These are phyloP conservation scores for Trachurus trachurus DNA, from an alignment of 2,797 vertebrate genomes.

Conservation along the genomic window DNA sequence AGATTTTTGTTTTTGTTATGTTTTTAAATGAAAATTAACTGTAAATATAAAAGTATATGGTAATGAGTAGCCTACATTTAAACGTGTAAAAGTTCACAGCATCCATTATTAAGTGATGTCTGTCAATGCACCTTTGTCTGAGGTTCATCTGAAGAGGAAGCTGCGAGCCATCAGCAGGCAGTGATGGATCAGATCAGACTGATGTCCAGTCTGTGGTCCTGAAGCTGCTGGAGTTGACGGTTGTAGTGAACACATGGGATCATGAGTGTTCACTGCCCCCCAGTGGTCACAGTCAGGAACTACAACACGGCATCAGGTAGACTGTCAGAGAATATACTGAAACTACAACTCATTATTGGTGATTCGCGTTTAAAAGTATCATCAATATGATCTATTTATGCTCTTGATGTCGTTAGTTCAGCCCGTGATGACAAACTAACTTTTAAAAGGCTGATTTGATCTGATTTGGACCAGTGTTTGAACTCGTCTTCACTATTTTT, in stretches of 20 bases:
- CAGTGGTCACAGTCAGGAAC: conserved; percentile 15
- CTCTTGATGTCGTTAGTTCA: not conserved
- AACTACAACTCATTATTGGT: not conserved
- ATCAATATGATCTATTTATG: not conserved
- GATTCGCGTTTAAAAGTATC: not conserved
- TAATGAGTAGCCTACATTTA: no score
- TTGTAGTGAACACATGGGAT: not conserved
- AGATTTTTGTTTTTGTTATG: no score
- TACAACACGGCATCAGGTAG: not conserved
- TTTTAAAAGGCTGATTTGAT: not conserved
- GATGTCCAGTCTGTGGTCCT: no score
- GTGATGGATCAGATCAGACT: no score
- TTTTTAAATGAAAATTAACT: no score
- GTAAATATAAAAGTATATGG: no score
- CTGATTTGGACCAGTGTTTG: no score
- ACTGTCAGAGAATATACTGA: not conserved
- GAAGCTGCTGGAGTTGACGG: not conserved
- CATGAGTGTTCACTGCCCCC: conserved; percentile 1
- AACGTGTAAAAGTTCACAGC: no score
- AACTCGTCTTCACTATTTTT: not conserved
- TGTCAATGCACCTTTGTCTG: no score
- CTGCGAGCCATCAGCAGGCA: no score
- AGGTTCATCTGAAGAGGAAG: no score
- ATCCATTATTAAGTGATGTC: no score
- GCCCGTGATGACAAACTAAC: not conserved